These are phyloP conservation scores for Ylistrum balloti DNA, from an alignment of 1,140 invertebrate species.

Conservation along the genomic window DNA sequence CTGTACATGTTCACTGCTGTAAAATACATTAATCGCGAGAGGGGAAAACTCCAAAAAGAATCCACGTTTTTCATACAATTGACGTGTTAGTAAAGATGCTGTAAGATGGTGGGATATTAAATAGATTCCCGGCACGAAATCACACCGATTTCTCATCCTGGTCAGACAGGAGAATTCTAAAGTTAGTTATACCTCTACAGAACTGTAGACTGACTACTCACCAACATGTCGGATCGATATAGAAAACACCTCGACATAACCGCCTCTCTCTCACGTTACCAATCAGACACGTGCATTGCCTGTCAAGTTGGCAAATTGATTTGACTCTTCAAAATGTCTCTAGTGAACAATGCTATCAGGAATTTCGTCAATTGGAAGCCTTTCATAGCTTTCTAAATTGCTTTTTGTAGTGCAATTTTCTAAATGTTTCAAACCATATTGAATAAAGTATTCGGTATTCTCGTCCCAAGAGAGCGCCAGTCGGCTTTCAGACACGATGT, in stretches of 20 bases:
- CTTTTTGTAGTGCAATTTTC: background rate
- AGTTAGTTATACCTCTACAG: background rate
- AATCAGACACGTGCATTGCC: background rate
- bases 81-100: no score
- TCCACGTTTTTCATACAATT: no score
- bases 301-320: background rate
- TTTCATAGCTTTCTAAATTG: background rate
- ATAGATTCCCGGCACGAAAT: background rate
- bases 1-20: no score
- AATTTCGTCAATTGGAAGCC: background rate
- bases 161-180: background rate
- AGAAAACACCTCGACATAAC: background rate
- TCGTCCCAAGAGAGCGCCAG: background rate
- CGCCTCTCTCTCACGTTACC: background rate
- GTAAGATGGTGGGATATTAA: background rate
- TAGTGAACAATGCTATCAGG: background rate
- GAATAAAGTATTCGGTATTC: background rate
- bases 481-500: no score
- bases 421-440: slow-evolving; percentile 2
- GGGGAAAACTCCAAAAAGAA: no score
- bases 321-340: background rate
- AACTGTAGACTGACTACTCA: background rate
- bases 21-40: no score
- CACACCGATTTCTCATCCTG: background rate
- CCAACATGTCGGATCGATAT: background rate